Percentiles rank a stretch among this genome's conserved stretches.
Evolutionary conservation across 2,888 invertebrate species (phyloP).

Genomic region (Chesias legatella): DNA sequence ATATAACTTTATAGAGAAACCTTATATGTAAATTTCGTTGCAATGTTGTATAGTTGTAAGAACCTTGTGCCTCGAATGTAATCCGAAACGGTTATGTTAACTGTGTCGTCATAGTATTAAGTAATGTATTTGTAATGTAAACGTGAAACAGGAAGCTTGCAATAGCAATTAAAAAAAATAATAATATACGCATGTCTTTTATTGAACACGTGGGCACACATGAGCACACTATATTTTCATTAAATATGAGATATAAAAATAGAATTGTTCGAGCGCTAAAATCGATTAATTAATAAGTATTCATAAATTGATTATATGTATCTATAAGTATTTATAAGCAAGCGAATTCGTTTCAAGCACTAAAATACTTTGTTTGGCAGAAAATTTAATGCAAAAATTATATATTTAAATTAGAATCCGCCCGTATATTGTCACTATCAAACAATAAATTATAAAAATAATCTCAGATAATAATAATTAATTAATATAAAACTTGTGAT

Average conservation of each 20-base stretch:
- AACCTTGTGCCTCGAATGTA: constrained; percentile 54
- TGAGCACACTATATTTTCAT: constrained; percentile 6
- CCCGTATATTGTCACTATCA: no score
- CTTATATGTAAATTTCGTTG: constrained; percentile 24
- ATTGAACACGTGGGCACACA: constrained; percentile 16
- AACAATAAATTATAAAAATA: no score
- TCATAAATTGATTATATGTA: constrained; percentile 1
- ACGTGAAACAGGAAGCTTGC: constrained; percentile 24
- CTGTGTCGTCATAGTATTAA: constrained; percentile 47
- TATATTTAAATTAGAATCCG: no score
- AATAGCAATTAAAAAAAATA: constrained; percentile 20
- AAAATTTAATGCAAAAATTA: no score
- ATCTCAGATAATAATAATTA: no score
- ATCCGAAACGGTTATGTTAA: constrained; percentile 63
- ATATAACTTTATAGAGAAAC: constrained; percentile 16
- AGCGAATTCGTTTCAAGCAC: constrained; percentile 16
- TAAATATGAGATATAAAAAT: constrained; percentile 17
- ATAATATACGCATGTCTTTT: constrained; percentile 16
- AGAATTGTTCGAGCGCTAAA: constrained; percentile 2
- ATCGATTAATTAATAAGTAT: constrained; percentile 4
- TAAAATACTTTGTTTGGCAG: background rate
- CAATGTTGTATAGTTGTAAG: constrained; percentile 26
- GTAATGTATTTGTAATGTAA: constrained; percentile 22
- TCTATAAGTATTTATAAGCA: background rate
- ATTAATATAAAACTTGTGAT: no score